These are phyloP conservation scores for Bufo gargarizans DNA, from an alignment of 2,113 vertebrate genomes.

Conservation along the genomic window DNA sequence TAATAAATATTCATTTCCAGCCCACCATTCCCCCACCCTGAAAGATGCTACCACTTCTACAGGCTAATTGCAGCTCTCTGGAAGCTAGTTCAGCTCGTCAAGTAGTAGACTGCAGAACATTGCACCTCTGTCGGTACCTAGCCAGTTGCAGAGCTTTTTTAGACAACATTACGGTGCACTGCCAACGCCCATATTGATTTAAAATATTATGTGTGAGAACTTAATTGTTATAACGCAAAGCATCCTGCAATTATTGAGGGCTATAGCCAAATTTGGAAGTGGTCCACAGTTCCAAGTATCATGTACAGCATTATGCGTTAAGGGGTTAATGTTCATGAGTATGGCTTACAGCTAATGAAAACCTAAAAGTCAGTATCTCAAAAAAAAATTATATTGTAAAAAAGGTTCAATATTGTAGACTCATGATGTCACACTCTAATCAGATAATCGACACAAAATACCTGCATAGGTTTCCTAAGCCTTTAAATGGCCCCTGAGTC, in stretches of 20 bases:
- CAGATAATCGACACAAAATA: too few relatives aligned
- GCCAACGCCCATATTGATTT: background rate
- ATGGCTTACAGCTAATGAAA: too few relatives aligned
- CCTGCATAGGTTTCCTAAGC: too few relatives aligned
- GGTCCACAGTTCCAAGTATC: background rate
- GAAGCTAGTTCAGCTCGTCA: background rate
- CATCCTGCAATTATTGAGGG: background rate
- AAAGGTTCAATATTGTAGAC: too few relatives aligned
- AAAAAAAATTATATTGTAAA: too few relatives aligned
- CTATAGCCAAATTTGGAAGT: background rate
- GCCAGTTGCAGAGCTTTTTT: background rate
- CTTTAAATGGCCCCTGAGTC: too few relatives aligned
- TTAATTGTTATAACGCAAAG: background rate
- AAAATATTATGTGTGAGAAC: background rate
- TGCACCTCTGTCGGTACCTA: background rate
- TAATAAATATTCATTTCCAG: accelerated
- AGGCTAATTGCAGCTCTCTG: slow-evolving; percentile 3
- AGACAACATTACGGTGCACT: background rate
- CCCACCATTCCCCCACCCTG: background rate
- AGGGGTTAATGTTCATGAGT: too few relatives aligned
- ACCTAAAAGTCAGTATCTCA: too few relatives aligned
- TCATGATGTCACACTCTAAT: too few relatives aligned
- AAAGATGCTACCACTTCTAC: background rate
- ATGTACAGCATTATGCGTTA: background rate
- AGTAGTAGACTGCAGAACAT: slow-evolving; percentile 15